Evolutionary conservation across 1,140 invertebrate species (phyloP).

Genomic region (Olivierus martensii): DNA sequence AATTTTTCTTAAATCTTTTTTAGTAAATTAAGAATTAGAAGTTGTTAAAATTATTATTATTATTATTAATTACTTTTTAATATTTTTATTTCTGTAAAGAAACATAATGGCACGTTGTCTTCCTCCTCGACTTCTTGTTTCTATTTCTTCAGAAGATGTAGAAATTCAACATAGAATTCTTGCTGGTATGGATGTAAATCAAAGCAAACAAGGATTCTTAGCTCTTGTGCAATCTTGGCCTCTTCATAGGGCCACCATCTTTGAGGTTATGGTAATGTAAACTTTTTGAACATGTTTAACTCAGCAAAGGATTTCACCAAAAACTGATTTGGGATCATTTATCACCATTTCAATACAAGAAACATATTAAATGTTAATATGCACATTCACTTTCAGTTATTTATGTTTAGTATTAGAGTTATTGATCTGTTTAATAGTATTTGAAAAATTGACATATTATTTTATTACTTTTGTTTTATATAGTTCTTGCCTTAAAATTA

Average conservation of each 20-base stretch:
- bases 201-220: constrained; percentile 84
- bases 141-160: constrained; percentile 59
- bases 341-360: too few relatives aligned
- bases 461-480: too few relatives aligned
- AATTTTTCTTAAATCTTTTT: too few relatives aligned
- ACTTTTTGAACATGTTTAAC: constrained; percentile 12
- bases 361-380: too few relatives aligned
- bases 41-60: not conserved
- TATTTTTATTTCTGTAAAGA: constrained; percentile 32
- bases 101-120: constrained; percentile 63
- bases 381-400: too few relatives aligned
- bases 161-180: constrained; percentile 74
- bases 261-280: constrained; percentile 67
- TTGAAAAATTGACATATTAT: too few relatives aligned
- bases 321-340: too few relatives aligned
- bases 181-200: constrained; percentile 62
- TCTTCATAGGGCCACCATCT: constrained; percentile 79
- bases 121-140: constrained; percentile 58
- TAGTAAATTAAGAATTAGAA: not conserved
- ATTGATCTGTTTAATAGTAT: too few relatives aligned
- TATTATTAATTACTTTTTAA: too few relatives aligned
- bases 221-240: constrained; percentile 88
- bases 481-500: too few relatives aligned
- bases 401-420: too few relatives aligned
- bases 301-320: too few relatives aligned